Base-by-base conservation (phyloP, 1,140 invertebrate species). In the Drosophila subobscura region DNA sequence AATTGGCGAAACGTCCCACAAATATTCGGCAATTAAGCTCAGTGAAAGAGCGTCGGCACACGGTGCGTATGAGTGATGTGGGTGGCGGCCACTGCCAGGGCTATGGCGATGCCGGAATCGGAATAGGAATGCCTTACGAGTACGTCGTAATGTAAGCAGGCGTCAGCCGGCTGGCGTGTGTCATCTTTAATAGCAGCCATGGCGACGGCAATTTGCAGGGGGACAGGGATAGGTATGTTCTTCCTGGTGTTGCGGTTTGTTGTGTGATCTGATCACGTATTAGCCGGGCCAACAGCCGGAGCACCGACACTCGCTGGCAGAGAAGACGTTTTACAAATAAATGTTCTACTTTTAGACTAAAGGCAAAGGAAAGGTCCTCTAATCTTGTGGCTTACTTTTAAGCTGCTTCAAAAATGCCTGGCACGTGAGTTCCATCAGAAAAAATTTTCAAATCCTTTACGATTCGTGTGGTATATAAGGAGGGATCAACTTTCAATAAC, bases 141-240 rank as follows among this genome's bases (percentile, higher is more conserved):
- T 49, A 14, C 66, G 33, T 53, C 60, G 71, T 75, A 85, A 86
- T 86, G 61, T 85, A 74, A 67, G 73, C 81, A 85, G 81, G 81
- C 81, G 81, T 81, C 81, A 77, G 65, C 67, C 72, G 83, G 81
- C 81, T 86, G 77, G 73, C 81, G 65, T 85, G 81, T 85, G 81
- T 77, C 65, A 76, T 53, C 60, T 70, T 85, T 86, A 81, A 86
- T 86, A 83, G 81, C 77, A 50, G 61, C 73, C 60, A 50, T 85
- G 81, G 77, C 81, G 83, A 77, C 83, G 54, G 42, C 33, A 20
- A 33, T 33, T 27, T 29, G 12, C 20, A 46, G 49, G 64, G 33
- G 42, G 33, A 37, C 63, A 53, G 33, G 51, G 44, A 67, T 56
- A 68, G 65, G 65, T 68, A 56, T 67, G 55, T 67, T 10, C 56